phyloP scores from a whole-genome alignment of 2,888 invertebrate genomes.

The Rhopalosiphum nymphaeae region DNA sequence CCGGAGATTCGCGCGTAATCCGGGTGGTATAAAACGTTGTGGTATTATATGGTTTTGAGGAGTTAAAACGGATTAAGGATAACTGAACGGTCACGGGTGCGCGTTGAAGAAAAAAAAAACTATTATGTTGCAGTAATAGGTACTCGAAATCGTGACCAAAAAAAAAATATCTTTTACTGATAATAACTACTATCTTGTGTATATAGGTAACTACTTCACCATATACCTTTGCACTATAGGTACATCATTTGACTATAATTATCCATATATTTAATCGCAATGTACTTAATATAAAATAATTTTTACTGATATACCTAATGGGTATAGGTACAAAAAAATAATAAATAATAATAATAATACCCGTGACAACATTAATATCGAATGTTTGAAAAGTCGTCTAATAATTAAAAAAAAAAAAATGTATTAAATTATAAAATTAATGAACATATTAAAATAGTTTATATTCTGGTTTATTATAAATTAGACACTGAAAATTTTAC shows the following conservation, averaged over 20 bases:
- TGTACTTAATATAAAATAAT: neutral
- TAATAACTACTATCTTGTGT: neutral
- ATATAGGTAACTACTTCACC: neutral
- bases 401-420: neutral
- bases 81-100: neutral
- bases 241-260: neutral
- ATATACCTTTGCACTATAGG: neutral
- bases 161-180: neutral
- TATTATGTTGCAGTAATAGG: neutral
- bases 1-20: no score
- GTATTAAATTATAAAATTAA: neutral
- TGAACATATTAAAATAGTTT: neutral
- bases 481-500: neutral
- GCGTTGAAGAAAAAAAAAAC: neutral
- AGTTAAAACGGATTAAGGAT: neutral
- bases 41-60: no score
- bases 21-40: no score
- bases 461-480: neutral
- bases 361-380: neutral
- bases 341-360: neutral
- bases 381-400: neutral
- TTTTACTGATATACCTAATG: neutral
- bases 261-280: neutral
- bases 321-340: neutral
- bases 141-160: neutral